Percentiles rank a stretch among this genome's conserved stretches.
These are phyloP conservation scores for Alviniconcha strummeri DNA, from an alignment of 2,888 invertebrate species.

Conservation along the genomic window DNA sequence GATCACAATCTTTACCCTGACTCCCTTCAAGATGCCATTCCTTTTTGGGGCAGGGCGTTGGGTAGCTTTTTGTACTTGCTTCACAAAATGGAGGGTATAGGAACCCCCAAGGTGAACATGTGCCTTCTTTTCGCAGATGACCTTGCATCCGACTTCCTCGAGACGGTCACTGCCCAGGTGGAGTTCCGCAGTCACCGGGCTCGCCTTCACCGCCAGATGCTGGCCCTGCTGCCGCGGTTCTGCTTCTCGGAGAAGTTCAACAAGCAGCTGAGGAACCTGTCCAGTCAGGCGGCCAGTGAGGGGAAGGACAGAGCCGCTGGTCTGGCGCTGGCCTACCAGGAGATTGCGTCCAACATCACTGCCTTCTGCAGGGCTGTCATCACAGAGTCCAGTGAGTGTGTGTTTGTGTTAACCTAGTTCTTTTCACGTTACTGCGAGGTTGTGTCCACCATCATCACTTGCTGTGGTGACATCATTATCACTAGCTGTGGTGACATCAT, in stretches of 20 bases:
- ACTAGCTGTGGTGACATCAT: too few relatives aligned
- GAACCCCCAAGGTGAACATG: too few relatives aligned
- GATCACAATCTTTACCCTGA: too few relatives aligned
- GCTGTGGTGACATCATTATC: too few relatives aligned
- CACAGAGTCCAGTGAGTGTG: conserved; percentile 57
- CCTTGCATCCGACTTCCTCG: conserved; percentile 46
- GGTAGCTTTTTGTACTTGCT: too few relatives aligned
- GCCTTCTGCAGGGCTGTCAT: conserved; percentile 67
- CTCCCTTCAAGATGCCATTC: too few relatives aligned
- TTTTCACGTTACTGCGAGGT: not conserved
- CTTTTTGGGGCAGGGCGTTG: too few relatives aligned
- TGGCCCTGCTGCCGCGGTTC: conserved; percentile 85
- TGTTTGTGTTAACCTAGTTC: not conserved
- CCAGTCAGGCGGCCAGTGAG: conserved; percentile 39
- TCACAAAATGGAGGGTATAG: too few relatives aligned
- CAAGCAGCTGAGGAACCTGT: conserved; percentile 60
- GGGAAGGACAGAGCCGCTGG: conserved; percentile 53
- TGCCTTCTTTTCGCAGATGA: conserved; percentile 39
- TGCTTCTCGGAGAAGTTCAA: conserved; percentile 61
- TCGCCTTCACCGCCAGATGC: conserved; percentile 84
- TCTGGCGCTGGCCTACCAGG: conserved; percentile 61
- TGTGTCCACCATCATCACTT: too few relatives aligned
- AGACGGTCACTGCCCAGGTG: conserved; percentile 59
- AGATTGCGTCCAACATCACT: conserved; percentile 68
- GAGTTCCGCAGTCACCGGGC: conserved; percentile 73